phyloP scores from a whole-genome alignment of 1,140 invertebrate genomes.

The Drosophila pachea region DNA sequence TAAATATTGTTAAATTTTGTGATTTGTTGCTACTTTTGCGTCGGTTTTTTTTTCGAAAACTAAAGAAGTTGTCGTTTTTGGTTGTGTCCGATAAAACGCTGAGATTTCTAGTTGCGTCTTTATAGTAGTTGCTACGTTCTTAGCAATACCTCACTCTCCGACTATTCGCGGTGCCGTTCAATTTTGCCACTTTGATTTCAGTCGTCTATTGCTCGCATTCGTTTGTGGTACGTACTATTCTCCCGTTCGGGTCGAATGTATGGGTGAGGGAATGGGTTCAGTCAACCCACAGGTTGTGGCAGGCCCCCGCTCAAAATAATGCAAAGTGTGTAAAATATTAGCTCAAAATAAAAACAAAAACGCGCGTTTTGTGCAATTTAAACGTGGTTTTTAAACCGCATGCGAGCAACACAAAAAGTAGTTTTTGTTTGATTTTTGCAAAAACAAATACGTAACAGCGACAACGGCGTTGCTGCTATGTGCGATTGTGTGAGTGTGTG shows the following conservation, averaged over 20 bases:
- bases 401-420: constrained; percentile 22
- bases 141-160: constrained; percentile 24
- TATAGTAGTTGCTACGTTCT: constrained; percentile 24
- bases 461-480: constrained; percentile 30
- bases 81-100: constrained; percentile 32
- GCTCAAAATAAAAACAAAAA: constrained; percentile 17
- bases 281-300: constrained; percentile 49
- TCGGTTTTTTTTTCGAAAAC: constrained; percentile 32
- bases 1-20: constrained; percentile 50
- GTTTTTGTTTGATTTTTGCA: constrained; percentile 58
- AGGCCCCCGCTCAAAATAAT: constrained; percentile 27
- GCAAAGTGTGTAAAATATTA: constrained; percentile 37
- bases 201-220: constrained; percentile 53
- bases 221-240: constrained; percentile 41
- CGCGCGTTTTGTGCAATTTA: constrained; percentile 45
- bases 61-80: constrained; percentile 32
- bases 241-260: constrained; percentile 24
- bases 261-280: constrained; percentile 57
- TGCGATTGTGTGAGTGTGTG: constrained; percentile 28
- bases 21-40: constrained; percentile 39
- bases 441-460: constrained; percentile 74
- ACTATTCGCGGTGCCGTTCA: constrained; percentile 29
- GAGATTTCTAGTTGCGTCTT: constrained; percentile 31
- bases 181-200: constrained; percentile 72
- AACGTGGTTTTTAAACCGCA: constrained; percentile 8